Evolutionary conservation across 2,113 vertebrate genomes (phyloP), one percentile per base, ranked within the genome.

Genomic region (Arizona elegans): DNA sequence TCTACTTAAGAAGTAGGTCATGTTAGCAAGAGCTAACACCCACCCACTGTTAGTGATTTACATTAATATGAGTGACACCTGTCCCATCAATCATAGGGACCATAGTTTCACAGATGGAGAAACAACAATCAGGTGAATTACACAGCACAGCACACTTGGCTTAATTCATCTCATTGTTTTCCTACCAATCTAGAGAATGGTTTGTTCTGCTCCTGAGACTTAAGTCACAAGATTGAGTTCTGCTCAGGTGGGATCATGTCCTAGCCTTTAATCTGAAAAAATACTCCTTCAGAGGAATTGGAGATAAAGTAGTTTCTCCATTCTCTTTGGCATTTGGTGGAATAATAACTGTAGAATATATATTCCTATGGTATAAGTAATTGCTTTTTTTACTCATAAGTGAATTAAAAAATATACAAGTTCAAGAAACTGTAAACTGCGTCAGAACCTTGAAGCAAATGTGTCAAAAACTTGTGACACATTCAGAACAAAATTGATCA

Each of bases 21-120:
- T 47, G 8, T 47, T 93, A 62, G 29, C 56, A 92, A 92, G 93
- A 92, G 86, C 81, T 0, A 93, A 62, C 94, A 52, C 91, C 86
- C 94, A 52, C 91, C 86, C 92, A 12, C 89, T 91, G 96, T 96
- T 52, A 94, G 96, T 92, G 96, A 92, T 97, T 98, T 98, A 96
- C 97, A 96, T 98, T 96, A 97, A 96, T 95, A 95, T 97, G 98
- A 98, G 96, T 98, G 98, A 98, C 98, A 98, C 98, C 98, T 98
- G 98, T 98, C 98, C 98, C 97, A 98, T 98, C 98, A 97, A 96
- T 98, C 98, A 98, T 94, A 94, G 92, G 96, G 97, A 87, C 97
- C 96, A 92, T 65, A 92, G 97, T 96, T 97, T 98, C 98, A 98
- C 98, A 98, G 98, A 98, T 98, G 98, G 98, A 98, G 97, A 97